These are phyloP conservation scores for Loriculus beryllinus DNA, from an alignment of 2,797 vertebrate species.

Conservation along the genomic window DNA sequence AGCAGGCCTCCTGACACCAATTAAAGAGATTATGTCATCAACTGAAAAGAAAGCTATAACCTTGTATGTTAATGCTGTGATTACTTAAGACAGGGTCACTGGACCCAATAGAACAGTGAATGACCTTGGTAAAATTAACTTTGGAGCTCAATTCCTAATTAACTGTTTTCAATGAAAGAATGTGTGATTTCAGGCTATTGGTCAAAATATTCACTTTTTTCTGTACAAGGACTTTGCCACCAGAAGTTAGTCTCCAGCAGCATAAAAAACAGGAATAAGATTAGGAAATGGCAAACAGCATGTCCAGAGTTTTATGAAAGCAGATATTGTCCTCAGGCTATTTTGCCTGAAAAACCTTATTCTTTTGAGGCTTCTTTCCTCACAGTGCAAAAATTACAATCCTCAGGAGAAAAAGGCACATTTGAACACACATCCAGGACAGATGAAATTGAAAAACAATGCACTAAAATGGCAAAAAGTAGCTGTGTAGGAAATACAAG, in stretches of 20 bases:
- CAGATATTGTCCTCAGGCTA: constrained; percentile 24
- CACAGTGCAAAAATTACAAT: neutral
- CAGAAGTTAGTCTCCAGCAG: constrained; percentile 44
- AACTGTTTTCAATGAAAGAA: constrained; percentile 82
- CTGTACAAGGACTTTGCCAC: constrained; percentile 61
- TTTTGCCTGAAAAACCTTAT: neutral
- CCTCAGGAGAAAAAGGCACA: neutral
- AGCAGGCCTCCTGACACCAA: constrained; percentile 90
- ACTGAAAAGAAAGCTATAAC: constrained; percentile 86
- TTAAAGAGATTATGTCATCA: constrained; percentile 98
- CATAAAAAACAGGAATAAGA: constrained; percentile 1
- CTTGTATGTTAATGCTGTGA: constrained; percentile 81
- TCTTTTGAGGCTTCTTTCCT: neutral
- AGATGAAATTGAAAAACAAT: neutral
- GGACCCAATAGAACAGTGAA: constrained; percentile 79
- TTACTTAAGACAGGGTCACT: constrained; percentile 90
- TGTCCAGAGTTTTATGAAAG: constrained; percentile 25
- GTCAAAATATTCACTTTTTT: constrained; percentile 71
- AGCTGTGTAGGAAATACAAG: neutral
- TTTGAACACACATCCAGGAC: neutral
- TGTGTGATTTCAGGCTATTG: constrained; percentile 75
- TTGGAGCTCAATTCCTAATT: constrained; percentile 83
- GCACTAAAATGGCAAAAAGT: neutral
- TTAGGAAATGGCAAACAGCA: constrained; percentile 27
- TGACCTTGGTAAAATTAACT: constrained; percentile 85